A percentile compares a stretch with the other conserved stretches of the same genome.
Conservation (phyloP, 2,797 vertebrate species). For the Podarcis siculus region DNA sequence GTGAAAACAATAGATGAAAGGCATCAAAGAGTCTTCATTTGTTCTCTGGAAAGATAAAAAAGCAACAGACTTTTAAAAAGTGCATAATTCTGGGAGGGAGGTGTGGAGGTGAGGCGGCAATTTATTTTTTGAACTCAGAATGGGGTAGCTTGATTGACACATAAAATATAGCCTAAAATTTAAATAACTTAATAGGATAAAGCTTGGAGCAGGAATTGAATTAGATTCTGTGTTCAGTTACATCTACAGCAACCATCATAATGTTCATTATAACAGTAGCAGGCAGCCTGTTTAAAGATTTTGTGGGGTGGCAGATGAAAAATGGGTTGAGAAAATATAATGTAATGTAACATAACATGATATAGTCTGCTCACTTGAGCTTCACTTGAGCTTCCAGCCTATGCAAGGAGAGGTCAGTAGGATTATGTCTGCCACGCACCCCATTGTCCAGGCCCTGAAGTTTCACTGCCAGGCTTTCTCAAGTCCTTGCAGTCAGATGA, state of each 20-base stretch:
- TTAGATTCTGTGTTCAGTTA: constrained; percentile 43
- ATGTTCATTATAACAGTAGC: constrained; percentile 30
- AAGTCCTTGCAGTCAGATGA: too few relatives aligned
- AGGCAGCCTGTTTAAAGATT: constrained; percentile 14
- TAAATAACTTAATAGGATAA: constrained; percentile 41
- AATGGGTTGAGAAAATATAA: neutral
- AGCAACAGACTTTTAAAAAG: neutral
- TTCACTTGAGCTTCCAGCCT: neutral
- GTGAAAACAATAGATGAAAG: constrained; percentile 41
- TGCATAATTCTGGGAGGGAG: neutral
- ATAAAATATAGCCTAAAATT: constrained; percentile 36
- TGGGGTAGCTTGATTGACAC: constrained; percentile 50
- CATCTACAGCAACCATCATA: constrained; percentile 28
- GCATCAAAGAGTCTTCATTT: neutral
- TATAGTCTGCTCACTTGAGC: neutral
- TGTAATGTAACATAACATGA: too few relatives aligned
- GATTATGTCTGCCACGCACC: too few relatives aligned
- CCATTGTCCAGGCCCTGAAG: neutral
- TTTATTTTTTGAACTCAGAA: constrained; percentile 49
- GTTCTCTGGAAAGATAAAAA: constrained; percentile 48
- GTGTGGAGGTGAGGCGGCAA: constrained; percentile 6
- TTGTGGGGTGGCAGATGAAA: neutral
- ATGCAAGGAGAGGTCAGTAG: neutral
- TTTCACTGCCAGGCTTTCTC: too few relatives aligned
- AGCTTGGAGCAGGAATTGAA: constrained; percentile 47